Conservation (phyloP, 2,797 vertebrate species). For the Xiphophorus birchmanni region DNA sequence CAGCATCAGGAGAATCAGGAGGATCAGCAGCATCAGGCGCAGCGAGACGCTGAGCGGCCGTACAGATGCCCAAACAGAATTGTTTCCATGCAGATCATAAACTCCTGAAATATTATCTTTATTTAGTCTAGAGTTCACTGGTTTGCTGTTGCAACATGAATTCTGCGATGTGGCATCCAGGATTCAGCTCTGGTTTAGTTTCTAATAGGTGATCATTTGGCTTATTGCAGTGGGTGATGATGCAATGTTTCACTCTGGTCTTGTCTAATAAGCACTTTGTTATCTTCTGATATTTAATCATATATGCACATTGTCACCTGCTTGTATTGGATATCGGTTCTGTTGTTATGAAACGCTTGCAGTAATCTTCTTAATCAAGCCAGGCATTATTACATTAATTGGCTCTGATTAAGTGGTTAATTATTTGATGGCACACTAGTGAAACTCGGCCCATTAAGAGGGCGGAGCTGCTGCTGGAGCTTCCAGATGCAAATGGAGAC, state of each 20-base stretch:
- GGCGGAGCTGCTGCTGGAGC: slow-evolving; percentile 54
- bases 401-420: slow-evolving; percentile 66
- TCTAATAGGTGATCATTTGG: background rate
- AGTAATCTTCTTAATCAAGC: slow-evolving; percentile 68
- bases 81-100: too few species aligned
- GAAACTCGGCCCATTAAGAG: slow-evolving; percentile 37
- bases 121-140: too few species aligned
- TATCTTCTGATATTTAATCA: slow-evolving; percentile 45
- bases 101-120: too few species aligned
- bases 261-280: slow-evolving; percentile 15
- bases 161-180: background rate
- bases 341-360: slow-evolving; percentile 69
- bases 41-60: too few species aligned
- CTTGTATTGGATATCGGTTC: slow-evolving; percentile 58
- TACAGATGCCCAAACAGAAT: too few species aligned
- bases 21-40: too few species aligned
- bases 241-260: background rate
- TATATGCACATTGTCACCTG: slow-evolving; percentile 44
- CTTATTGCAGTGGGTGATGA: background rate
- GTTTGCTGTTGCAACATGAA: too few species aligned
- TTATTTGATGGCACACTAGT: slow-evolving; percentile 57
- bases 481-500: slow-evolving; percentile 61
- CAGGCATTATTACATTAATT: slow-evolving; percentile 72
- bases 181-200: background rate
- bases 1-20: too few species aligned